Base-by-base conservation (phyloP, 2,113 vertebrate genomes). In the Amphilophus citrinellus region DNA sequence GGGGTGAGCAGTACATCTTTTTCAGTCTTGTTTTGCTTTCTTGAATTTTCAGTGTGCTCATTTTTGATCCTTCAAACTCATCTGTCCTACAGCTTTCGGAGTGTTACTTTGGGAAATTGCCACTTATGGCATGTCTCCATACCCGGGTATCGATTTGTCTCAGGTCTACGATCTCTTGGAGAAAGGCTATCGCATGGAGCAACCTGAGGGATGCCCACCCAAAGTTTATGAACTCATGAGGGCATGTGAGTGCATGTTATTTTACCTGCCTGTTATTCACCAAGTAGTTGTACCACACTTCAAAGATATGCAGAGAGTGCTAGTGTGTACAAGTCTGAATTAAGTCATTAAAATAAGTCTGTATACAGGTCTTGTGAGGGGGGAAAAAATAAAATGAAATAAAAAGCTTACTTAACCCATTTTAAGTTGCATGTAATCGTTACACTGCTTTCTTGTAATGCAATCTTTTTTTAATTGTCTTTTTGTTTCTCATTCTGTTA, bases 151-250 rank as follows among this genome's bases (percentile, higher is more conserved):
- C 77, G 99, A 99, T 94, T 96, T 99, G 66, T 99, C 98, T 92
- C 99, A 99, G 94, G 99, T 99, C 66, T 99, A 99, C 66, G 99
- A 99, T 94, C 96, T 99, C 53, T 94, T 99, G 86, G 99, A 99
- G 95, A 99, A 99, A 91, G 99, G 98, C 15, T 99, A 99, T 91
- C 97, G 99, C 65, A 99, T 99, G 99, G 99, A 99, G 86, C 99
- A 99, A 14, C 99, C 99, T 0, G 98, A 99, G 89, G 99, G 99
- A 3, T 99, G 99, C 82, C 99, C 98, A 3, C 98, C 98, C 37
- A 99, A 99, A 90, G 99, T 99, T 73, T 99, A 99, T 11, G 98
- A 99, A 85, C 97, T 99, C 65, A 99, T 99, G 99, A 97, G 98
- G 92, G 98, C 98, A 90, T 99, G 99, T 99, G 86, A 98, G 98